Base-by-base conservation (phyloP, 2,797 vertebrate species). In the Carapus acus region DNA sequence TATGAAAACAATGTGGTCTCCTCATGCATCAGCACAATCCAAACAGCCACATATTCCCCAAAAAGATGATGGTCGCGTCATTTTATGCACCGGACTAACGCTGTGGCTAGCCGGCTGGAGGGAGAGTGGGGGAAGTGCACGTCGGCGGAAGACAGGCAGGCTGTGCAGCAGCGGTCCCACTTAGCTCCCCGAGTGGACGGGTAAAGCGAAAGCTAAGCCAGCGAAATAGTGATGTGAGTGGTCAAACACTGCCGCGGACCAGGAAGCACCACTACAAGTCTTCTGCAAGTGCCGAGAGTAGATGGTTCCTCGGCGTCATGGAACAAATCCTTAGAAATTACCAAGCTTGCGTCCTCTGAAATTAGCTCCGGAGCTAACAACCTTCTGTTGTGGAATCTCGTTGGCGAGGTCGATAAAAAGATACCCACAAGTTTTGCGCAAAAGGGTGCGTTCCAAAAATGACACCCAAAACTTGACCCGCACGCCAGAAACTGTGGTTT, bases 41-140 rank as follows among this genome's bases (percentile, higher is more conserved):
- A 79, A 74, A 76, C 62, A 81, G 74, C 74, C 83, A 74, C 74
- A 80, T 80, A 81, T 76, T 73, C 78, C 79, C 80, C 83, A 78
- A 77, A 84, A 79, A 40, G 81, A 77, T 77, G 82, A 76, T 78
- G 79, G 78, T 84, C 78, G 81, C 85, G 81, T 88, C 87, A 89
- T 89, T 85, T 88, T 87, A 73, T 81, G 69, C 77, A 84, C 79
- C 79, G 83, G 83, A 82, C 85, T 83, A 83, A 76, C 78, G 78
- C 71, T 79, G 76, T 74, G 69, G 86, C 80, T 83, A 83, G 83
- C 83, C 84, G 82, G 83, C 80, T 82, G 77, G 67, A 78, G 81
- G 77, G 71, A 76, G 85, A 87, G 83, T 87, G 86, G 87, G 87
- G 87, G 88, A 86, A 88, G 86, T 87, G 87, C 83, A 81, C 73